Percentiles rank a stretch among this genome's conserved stretches.
phyloP scores from a whole-genome alignment of 2,888 invertebrate species.

The Megastigmus dorsalis region DNA sequence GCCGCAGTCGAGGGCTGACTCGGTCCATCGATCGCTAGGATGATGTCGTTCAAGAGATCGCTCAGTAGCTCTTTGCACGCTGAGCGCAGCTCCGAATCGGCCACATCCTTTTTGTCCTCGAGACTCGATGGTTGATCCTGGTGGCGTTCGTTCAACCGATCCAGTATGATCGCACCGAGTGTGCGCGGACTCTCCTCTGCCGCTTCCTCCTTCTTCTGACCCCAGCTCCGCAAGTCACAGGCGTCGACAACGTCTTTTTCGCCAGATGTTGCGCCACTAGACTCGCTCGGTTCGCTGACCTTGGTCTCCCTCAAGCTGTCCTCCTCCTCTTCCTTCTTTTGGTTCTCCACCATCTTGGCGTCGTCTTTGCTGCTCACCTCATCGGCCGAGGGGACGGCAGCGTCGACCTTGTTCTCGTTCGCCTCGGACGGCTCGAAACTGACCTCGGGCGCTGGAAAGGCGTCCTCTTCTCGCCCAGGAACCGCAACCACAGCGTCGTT shows the following conservation, averaged over 20 bases:
- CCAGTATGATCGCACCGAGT: slow-evolving; percentile 64
- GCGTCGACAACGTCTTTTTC: slow-evolving; percentile 24
- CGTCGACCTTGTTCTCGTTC: slow-evolving; percentile 64
- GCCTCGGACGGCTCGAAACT: slow-evolving; percentile 63
- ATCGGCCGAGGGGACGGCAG: slow-evolving; percentile 59
- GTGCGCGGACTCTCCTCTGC: slow-evolving; percentile 48
- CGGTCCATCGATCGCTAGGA: slow-evolving; percentile 56
- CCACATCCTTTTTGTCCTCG: slow-evolving; percentile 10
- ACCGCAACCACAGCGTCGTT: slow-evolving; percentile 1
- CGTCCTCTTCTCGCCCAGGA: slow-evolving; percentile 22
- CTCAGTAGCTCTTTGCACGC: slow-evolving; percentile 67
- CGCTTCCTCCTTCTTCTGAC: neutral
- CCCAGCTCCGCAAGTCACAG: neutral
- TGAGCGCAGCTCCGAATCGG: slow-evolving; percentile 59
- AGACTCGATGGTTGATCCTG: neutral
- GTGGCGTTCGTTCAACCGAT: slow-evolving; percentile 63
- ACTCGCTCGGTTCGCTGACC: neutral
- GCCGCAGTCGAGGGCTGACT: slow-evolving; percentile 1
- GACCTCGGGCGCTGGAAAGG: neutral
- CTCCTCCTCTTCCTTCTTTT: neutral
- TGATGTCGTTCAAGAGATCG: slow-evolving; percentile 65
- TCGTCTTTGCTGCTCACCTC: slow-evolving; percentile 31
- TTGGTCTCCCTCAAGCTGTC: slow-evolving; percentile 13
- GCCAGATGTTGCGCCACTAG: neutral
- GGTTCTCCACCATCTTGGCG: neutral